Percentiles rank a stretch among this genome's conserved stretches.
Evolutionary conservation across 2,888 invertebrate genomes (phyloP).

Genomic region (Anticlea derivata): DNA sequence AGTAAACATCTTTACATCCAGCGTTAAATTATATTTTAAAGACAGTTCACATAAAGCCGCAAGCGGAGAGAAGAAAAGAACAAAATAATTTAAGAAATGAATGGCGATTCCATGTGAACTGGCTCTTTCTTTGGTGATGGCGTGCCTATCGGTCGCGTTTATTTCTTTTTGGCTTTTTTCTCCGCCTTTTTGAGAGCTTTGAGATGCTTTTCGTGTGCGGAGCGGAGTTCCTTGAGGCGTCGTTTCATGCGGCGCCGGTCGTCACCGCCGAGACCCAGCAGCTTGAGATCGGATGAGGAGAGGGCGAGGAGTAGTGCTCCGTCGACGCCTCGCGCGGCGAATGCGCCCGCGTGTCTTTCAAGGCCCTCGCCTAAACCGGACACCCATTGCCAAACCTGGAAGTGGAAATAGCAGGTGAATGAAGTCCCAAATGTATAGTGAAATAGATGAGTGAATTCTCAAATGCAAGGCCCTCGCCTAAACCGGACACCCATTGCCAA

Average conservation of each 20-base stretch:
- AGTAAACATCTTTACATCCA: constrained; percentile 28
- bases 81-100: constrained; percentile 21
- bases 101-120: constrained; percentile 44
- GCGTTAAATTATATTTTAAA: constrained; percentile 27
- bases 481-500: constrained; percentile 93
- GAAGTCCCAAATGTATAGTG: no score
- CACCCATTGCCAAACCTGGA: constrained; percentile 96
- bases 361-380: constrained; percentile 91
- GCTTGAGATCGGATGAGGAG: constrained; percentile 96
- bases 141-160: constrained; percentile 41
- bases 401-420: neutral
- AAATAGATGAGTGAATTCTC: no score
- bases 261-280: constrained; percentile 91
- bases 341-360: constrained; percentile 94
- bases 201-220: constrained; percentile 93
- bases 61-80: constrained; percentile 8
- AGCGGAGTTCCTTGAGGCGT: constrained; percentile 92
- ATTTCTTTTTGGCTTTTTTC: constrained; percentile 90
- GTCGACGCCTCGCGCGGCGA: constrained; percentile 94
- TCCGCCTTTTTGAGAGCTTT: constrained; percentile 94
- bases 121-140: constrained; percentile 55
- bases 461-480: constrained; percentile 94
- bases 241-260: constrained; percentile 91
- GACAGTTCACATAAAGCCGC: constrained; percentile 43
- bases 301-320: constrained; percentile 93